Evolutionary conservation across 2,888 invertebrate genomes (phyloP).

Genomic region (Spilarctia lutea): DNA sequence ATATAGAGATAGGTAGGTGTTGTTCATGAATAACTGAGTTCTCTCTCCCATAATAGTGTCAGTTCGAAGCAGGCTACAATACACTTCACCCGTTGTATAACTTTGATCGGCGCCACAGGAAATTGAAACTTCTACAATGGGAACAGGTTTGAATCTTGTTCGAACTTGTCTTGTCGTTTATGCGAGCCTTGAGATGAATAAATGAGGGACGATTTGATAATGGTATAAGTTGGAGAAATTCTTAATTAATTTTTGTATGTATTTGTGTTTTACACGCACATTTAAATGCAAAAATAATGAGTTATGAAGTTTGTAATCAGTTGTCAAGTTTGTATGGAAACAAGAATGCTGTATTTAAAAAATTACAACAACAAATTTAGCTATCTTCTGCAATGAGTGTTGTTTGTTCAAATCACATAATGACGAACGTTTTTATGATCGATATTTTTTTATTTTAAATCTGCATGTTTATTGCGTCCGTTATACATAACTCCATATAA

Average conservation of each 20-base stretch:
- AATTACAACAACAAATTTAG: too few relatives aligned
- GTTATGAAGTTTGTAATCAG: too few relatives aligned
- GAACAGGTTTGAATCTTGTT: constrained; percentile 3
- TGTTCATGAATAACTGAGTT: neutral
- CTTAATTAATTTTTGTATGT: neutral
- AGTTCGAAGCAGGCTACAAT: constrained; percentile 20
- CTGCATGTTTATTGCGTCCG: too few relatives aligned
- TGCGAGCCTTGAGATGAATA: too few relatives aligned
- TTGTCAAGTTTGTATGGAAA: too few relatives aligned
- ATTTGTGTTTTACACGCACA: neutral
- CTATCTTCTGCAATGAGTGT: too few relatives aligned
- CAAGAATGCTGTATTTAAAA: too few relatives aligned
- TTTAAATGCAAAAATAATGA: too few relatives aligned
- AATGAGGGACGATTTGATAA: neutral
- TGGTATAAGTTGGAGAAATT: neutral
- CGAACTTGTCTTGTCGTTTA: constrained; percentile 6
- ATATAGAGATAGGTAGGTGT: neutral
- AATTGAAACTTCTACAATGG: constrained; percentile 28
- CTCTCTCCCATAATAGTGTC: neutral
- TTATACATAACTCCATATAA: too few relatives aligned
- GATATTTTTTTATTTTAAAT: too few relatives aligned
- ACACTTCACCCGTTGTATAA: constrained; percentile 20
- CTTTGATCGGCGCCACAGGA: constrained; percentile 38
- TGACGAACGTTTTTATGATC: too few relatives aligned
- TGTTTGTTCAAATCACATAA: too few relatives aligned